Percentiles rank a stretch among this genome's conserved stretches.
Conservation (phyloP, 2,797 vertebrate species). For the Coccyzus lansbergi region DNA sequence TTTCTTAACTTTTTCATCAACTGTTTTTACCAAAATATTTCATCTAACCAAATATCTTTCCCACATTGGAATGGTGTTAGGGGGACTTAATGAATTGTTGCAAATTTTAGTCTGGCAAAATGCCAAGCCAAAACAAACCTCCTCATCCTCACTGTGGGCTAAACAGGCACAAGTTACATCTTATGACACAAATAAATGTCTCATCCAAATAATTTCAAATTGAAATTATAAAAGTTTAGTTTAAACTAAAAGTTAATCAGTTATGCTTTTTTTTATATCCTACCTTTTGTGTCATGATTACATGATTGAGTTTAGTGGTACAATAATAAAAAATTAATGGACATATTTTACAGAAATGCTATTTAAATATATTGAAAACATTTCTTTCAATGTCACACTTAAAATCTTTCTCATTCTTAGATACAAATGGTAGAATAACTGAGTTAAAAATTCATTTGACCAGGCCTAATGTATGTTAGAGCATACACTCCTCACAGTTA, state of each 20-base stretch:
- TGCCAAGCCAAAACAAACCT: rapidly evolving
- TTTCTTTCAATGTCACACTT: not conserved
- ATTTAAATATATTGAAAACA: not conserved
- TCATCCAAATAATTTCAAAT: not conserved
- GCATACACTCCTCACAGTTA: not conserved
- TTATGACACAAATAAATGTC: not conserved
- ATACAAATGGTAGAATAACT: not conserved
- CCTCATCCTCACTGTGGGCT: not conserved
- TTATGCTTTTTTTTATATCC: not conserved
- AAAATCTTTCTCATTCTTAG: not conserved
- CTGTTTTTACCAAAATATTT: not conserved
- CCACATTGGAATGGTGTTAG: not conserved
- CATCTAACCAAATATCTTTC: not conserved
- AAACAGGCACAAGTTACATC: not conserved
- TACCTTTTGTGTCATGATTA: not conserved
- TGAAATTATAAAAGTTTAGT: not conserved
- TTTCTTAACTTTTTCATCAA: not conserved
- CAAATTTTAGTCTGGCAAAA: not conserved
- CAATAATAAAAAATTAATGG: not conserved
- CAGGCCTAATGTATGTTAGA: not conserved
- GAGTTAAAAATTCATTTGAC: not conserved
- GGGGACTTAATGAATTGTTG: rapidly evolving
- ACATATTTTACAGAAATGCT: not conserved
- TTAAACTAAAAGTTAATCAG: not conserved
- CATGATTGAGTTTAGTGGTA: not conserved